A percentile compares a stretch with the other conserved stretches of the same genome.
Conservation (phyloP, 2,888 invertebrate genomes). For the Drosophila borealis region DNA sequence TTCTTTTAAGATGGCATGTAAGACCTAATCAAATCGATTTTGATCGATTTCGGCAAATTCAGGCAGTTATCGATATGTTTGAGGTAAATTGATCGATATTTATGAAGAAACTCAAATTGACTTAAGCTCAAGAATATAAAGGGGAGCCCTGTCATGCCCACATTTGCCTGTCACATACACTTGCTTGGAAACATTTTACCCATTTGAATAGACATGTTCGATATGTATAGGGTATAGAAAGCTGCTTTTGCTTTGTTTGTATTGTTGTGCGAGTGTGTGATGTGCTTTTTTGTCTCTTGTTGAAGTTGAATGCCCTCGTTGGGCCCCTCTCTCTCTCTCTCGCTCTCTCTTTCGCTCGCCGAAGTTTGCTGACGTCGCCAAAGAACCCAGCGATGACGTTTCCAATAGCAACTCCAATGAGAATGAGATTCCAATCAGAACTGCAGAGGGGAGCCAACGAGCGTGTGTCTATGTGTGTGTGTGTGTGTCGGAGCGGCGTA, state of each 20-base stretch:
- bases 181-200: no score
- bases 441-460: conserved; percentile 1
- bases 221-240: conserved; percentile 28
- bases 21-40: no score
- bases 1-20: no score
- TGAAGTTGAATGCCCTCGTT: conserved; percentile 80
- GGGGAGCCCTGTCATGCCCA: background rate
- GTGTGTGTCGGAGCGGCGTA: conserved; percentile 27
- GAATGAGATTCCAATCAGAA: conserved; percentile 66
- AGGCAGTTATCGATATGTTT: no score
- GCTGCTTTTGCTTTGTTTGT: conserved; percentile 44
- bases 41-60: no score
- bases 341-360: conserved; percentile 28
- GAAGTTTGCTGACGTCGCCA: conserved; percentile 13
- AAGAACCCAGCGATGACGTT: conserved; percentile 32
- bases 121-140: background rate
- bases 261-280: conserved; percentile 24
- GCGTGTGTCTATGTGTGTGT: conserved; percentile 2
- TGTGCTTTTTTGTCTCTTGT: conserved; percentile 32
- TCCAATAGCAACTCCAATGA: conserved; percentile 35
- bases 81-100: background rate
- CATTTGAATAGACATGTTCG: background rate
- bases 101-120: background rate
- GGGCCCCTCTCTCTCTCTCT: conserved; percentile 29
- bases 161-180: background rate